Evolutionary conservation across 2,797 vertebrate genomes (phyloP), one percentile per base, ranked within the genome.

Genomic region (Darevskia mixta): DNA sequence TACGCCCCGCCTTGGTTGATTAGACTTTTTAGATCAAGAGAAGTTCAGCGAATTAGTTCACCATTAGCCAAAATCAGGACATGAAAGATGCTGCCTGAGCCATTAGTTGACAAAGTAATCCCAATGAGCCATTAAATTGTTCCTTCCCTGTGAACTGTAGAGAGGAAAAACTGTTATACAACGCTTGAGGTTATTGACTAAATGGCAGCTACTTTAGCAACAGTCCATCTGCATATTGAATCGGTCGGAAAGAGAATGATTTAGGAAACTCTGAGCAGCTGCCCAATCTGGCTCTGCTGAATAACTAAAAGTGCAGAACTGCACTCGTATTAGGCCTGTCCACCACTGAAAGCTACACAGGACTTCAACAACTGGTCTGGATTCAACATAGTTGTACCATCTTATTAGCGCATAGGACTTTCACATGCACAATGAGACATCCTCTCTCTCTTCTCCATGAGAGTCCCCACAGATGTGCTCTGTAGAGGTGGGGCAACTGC

Each of bases 121-220:
- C 64, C 79, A 89, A 78, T 86, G 79, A 82, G 35, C 88, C 84
- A 82, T 86, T 88, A 85, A 86, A 86, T 61, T 86, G 45, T 55
- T 76, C 73, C 78, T 77, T 86, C 43, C 72, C 29, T 20, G n/a
- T 25, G 25, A 32, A 79, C 49, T 76, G 43, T 71, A 27, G n/a
- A 45, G 66, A 64, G 27, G 76, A 61, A 85, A 79, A 67, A 45
- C 72, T 29, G 32, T 18, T 67, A 23, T 71, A 64, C 17, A 64
- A 83, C 41, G 77, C 18, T 58, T 72, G 67, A 69, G 49, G 64
- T 38, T 76, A 76, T 64, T 79, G 82, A 69, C 20, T n/a, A 49
- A 43, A 84, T 38, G 38, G 66, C 38, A 83, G 29, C 49, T 79
- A 43, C 29, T 72, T 83, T 79, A 86, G 29, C 45, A 86, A 73